These are phyloP conservation scores for Hyla sarda DNA, from an alignment of 2,113 vertebrate species.

Conservation along the genomic window DNA sequence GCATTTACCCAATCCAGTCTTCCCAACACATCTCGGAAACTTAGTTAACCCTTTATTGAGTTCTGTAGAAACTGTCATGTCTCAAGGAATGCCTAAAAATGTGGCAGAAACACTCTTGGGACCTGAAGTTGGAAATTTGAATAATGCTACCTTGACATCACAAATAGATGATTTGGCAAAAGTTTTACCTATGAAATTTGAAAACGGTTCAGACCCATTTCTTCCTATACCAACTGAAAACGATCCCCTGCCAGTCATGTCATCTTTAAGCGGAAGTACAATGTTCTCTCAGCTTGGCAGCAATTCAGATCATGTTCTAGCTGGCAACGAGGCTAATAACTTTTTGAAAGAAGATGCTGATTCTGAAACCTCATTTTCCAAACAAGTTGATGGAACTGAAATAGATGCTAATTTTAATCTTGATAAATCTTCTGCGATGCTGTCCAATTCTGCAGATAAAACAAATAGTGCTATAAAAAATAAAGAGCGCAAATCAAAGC, in stretches of 20 bases:
- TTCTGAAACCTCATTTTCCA: constrained; percentile 69
- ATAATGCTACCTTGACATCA: constrained; percentile 72
- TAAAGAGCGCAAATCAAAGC: constrained; percentile 79
- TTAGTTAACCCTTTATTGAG: constrained; percentile 80
- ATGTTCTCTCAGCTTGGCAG: constrained; percentile 80
- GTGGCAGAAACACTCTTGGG: constrained; percentile 71
- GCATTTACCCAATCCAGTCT: constrained; percentile 72
- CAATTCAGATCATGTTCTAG: constrained; percentile 68
- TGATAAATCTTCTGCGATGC: constrained; percentile 66
- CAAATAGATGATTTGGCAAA: constrained; percentile 76
- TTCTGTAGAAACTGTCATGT: constrained; percentile 74
- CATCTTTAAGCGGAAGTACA: constrained; percentile 73
- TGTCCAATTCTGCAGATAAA: constrained; percentile 64
- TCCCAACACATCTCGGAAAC: constrained; percentile 79
- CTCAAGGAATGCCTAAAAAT: constrained; percentile 71
- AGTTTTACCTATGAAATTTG: constrained; percentile 78
- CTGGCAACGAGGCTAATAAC: constrained; percentile 71
- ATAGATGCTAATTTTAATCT: constrained; percentile 63
- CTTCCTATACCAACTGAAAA: constrained; percentile 77
- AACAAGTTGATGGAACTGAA: constrained; percentile 64
- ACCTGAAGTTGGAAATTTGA: constrained; percentile 73
- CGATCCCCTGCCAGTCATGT: constrained; percentile 74
- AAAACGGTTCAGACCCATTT: constrained; percentile 75
- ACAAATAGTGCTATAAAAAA: constrained; percentile 71
- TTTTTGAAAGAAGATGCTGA: constrained; percentile 75